Conservation (phyloP, 2,888 invertebrate genomes). For the Cepaea hortensis region DNA sequence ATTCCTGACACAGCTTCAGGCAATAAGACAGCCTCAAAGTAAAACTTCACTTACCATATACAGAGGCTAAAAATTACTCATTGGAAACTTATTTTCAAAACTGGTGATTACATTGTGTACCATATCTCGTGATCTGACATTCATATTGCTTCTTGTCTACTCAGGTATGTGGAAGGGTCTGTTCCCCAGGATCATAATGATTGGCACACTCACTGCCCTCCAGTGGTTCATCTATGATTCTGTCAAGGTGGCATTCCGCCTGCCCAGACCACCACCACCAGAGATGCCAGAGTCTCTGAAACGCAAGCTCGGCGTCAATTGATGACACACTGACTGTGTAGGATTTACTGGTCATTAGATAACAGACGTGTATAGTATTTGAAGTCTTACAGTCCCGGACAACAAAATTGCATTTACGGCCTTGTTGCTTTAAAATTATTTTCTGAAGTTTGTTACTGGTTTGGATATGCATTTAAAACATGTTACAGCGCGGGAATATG, state of each 20-base stretch:
- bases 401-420: background rate
- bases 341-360: background rate
- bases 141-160: background rate
- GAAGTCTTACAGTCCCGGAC: background rate
- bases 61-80: too few species aligned
- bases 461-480: background rate
- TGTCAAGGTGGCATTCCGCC: slow-evolving; percentile 85
- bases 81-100: too few species aligned
- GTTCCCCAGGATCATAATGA: slow-evolving; percentile 91
- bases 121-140: too few species aligned
- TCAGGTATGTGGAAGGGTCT: slow-evolving; percentile 89
- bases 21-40: too few species aligned
- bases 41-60: too few species aligned
- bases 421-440: background rate
- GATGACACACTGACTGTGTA: slow-evolving; percentile 10
- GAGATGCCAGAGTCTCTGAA: slow-evolving; percentile 88
- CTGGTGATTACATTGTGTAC: too few species aligned
- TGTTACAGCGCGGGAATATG: background rate
- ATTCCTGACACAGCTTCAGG: too few species aligned
- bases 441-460: background rate
- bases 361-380: background rate
- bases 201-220: slow-evolving; percentile 92
- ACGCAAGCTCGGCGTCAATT: slow-evolving; percentile 62
- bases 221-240: slow-evolving; percentile 96
- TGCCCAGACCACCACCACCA: slow-evolving; percentile 97